These are phyloP conservation scores for Amyelois transitella DNA, from an alignment of 1,140 invertebrate species.

Conservation along the genomic window DNA sequence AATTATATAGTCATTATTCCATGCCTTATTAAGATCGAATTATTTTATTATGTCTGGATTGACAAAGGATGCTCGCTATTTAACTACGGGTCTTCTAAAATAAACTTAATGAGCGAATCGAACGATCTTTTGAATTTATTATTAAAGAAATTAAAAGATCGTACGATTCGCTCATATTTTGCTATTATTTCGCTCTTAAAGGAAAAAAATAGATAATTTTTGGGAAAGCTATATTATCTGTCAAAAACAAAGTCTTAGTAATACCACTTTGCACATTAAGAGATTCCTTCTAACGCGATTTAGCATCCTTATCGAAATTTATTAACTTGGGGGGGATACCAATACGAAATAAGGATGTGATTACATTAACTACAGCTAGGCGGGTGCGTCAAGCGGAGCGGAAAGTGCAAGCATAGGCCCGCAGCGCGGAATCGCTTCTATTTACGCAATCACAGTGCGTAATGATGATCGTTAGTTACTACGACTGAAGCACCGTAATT, in stretches of 20 bases:
- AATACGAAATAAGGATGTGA: conserved; percentile 33
- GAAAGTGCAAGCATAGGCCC: conserved; percentile 46
- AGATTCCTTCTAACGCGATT: background rate
- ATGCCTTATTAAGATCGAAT: background rate
- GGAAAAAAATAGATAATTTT: no score
- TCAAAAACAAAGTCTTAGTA: background rate
- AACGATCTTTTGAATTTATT: no score
- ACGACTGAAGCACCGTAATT: conserved; percentile 53
- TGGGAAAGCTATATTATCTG: background rate
- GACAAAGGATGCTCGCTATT: no score
- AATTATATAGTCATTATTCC: background rate
- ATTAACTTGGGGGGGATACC: background rate
- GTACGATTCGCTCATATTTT: no score
- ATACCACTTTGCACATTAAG: background rate
- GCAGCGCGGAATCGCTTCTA: conserved; percentile 55
- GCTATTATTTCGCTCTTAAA: no score
- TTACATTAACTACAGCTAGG: conserved; percentile 54
- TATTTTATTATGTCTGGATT: background rate
- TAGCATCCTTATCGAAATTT: background rate
- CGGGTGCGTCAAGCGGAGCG: conserved; percentile 49
- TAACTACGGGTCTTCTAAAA: no score
- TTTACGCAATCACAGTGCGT: conserved; percentile 67
- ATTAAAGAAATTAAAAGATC: no score
- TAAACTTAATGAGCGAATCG: no score
- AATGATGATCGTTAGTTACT: conserved; percentile 66